These are phyloP conservation scores for Gallinago nigripennis DNA, from an alignment of 2,797 vertebrate species.

Conservation along the genomic window DNA sequence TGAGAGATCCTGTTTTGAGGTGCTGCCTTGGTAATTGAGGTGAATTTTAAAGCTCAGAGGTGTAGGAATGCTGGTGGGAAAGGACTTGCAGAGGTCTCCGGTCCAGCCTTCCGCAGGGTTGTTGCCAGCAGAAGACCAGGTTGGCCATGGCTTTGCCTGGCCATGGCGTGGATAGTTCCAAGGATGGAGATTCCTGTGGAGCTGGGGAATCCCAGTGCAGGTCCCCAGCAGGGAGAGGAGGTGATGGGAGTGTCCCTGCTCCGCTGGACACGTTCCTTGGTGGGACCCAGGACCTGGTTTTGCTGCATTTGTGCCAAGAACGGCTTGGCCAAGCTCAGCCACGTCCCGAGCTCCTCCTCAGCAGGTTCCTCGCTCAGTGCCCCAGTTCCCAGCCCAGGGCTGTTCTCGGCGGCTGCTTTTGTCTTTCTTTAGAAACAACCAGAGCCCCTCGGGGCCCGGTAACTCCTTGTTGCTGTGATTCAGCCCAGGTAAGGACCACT, in stretches of 20 bases:
- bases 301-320: background rate
- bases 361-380: background rate
- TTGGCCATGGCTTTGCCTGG: background rate
- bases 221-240: background rate
- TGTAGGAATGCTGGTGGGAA: background rate
- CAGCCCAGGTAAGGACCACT: no score
- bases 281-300: accelerated
- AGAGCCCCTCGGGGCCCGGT: background rate
- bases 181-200: background rate
- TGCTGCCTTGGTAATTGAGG: background rate
- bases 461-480: background rate
- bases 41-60: background rate
- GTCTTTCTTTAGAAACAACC: background rate
- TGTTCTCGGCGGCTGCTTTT: background rate
- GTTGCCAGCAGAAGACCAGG: background rate
- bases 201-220: background rate
- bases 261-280: accelerated
- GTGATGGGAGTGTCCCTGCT: background rate
- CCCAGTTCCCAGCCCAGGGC: background rate
- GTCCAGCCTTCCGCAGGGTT: background rate
- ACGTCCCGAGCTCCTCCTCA: background rate
- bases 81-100: background rate
- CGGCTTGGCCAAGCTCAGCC: background rate
- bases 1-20: background rate
- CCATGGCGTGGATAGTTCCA: accelerated